These are phyloP conservation scores for Mastigias papua DNA, from an alignment of 30 jellyfish, hydroid and myxozoan genomes.

Conservation along the genomic window DNA sequence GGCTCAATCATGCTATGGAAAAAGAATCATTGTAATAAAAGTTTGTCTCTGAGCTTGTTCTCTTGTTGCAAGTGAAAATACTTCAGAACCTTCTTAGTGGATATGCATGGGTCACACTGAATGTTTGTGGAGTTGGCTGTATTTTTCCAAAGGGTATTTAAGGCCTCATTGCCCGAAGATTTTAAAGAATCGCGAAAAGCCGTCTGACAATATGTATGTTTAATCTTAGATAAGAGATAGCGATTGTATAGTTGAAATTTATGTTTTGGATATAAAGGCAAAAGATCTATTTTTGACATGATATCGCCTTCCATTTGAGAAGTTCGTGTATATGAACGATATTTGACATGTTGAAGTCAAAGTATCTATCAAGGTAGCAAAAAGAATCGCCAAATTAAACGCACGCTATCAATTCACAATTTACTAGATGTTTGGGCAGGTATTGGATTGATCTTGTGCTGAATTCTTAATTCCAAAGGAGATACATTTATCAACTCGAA, in stretches of 20 bases:
- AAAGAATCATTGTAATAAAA: not conserved
- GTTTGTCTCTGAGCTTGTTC: not conserved
- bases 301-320: not conserved
- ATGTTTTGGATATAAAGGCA: not conserved
- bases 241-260: not conserved
- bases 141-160: not conserved
- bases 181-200: not conserved
- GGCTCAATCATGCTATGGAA: not conserved
- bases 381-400: conserved; percentile 9
- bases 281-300: not conserved
- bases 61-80: not conserved
- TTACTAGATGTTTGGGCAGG: conserved; percentile 1
- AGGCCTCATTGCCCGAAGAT: not conserved
- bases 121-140: not conserved
- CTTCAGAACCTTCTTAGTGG: not conserved
- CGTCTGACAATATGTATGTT: not conserved
- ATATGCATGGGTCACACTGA: not conserved
- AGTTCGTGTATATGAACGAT: not conserved
- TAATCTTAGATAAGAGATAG: not conserved
- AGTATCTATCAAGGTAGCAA: not conserved
- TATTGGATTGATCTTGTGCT: not conserved
- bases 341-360: conserved; percentile 17
- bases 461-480: conserved; percentile 5
- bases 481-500: conserved; percentile 23
- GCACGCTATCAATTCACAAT: not conserved